Base-by-base conservation (phyloP, 2,113 vertebrate genomes). In the Calonectris borealis region DNA sequence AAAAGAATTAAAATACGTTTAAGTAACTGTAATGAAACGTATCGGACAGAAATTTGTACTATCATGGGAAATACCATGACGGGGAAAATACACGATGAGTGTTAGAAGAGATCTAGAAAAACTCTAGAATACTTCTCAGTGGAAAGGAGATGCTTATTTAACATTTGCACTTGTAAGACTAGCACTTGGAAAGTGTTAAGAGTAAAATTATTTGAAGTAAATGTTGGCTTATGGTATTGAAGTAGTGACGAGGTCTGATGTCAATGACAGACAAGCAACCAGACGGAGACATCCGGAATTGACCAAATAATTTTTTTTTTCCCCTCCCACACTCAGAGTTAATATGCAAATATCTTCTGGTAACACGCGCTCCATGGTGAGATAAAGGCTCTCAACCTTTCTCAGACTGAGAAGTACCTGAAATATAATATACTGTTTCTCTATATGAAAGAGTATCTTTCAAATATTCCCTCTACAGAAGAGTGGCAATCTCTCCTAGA, bases 21-120 rank as follows among this genome's bases (percentile, higher is more conserved):
- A 14, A 7, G 24, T 2, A 42, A 16, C 32, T 19, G 36, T 7
- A 12, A 31, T 21, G 31, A 7, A 55, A 19, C 2, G 14, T 7
- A n/a, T 5, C 31, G n/a, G 38, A 3, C 21, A 42, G 29, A 11
- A 11, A 42, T 3, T 6, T 7, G 54, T 22, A 7, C 64, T 38
- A 9, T 20, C 7, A 4, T 0, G 9, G 58, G 14, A 61, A 55
- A n/a, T 0, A 32, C 1, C 2, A 3, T 0, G 46, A 24, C 4
- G 55, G 38, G 32, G n/a, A 52, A 46, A 76, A 75, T 4, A 15
- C 17, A 11, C 1, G 4, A 0, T 2, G 36, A 36, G 64, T 2
- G 27, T 11, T 60, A 32, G 34, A 57, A 77, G 36, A 80, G 44
- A 52, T 8, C 32, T 27, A 40, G 46, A 25, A 38, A 29, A 49